Conservation (phyloP, 2,888 invertebrate genomes). For the Gymnosoma rotundatum region DNA sequence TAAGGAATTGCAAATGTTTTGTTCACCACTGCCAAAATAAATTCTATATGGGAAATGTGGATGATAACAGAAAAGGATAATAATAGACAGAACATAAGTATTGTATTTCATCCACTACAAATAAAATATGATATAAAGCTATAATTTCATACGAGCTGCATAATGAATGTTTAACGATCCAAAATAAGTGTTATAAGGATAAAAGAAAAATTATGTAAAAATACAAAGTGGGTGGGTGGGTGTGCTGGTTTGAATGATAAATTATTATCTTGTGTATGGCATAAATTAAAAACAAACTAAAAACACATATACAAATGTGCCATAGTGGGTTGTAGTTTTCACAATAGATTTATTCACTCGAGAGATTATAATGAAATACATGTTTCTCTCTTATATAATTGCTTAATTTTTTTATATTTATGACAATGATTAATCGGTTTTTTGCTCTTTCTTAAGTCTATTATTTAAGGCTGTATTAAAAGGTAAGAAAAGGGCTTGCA, state of each 20-base stretch:
- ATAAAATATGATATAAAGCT: constrained; percentile 11
- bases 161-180: constrained; percentile 29
- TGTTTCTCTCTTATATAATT: background rate
- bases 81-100: background rate
- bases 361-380: constrained; percentile 1
- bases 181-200: constrained; percentile 9
- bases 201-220: constrained; percentile 1
- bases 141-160: constrained; percentile 48
- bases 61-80: background rate
- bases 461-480: background rate
- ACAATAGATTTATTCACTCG: constrained; percentile 1
- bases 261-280: constrained; percentile 22
- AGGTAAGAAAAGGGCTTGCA: background rate
- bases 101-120: constrained; percentile 5
- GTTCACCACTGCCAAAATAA: background rate
- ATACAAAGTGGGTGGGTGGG: background rate
- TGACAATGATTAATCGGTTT: constrained; percentile 24
- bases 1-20: background rate
- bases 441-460: background rate
- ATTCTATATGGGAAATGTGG: background rate
- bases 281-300: background rate
- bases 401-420: background rate
- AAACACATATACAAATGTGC: background rate
- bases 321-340: background rate
- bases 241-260: constrained; percentile 30